Conservation (phyloP, 2,113 vertebrate genomes). For the Terrapene triunguis region DNA sequence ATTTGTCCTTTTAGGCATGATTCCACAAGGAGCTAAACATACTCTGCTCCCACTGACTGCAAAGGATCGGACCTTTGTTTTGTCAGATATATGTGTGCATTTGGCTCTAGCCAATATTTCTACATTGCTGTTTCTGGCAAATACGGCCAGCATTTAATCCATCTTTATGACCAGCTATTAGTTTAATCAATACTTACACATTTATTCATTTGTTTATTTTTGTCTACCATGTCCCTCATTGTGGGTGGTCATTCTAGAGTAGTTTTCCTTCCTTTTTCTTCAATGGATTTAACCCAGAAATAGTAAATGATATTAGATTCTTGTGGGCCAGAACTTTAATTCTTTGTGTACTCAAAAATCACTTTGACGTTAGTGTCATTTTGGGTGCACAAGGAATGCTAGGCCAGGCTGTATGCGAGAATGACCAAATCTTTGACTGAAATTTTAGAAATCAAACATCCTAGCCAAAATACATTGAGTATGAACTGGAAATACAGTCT, state of each 20-base stretch:
- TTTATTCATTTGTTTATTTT: neutral
- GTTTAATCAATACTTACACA: too few species aligned
- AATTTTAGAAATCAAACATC: neutral
- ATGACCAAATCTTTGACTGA: neutral
- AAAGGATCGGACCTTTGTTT: neutral
- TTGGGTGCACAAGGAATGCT: neutral
- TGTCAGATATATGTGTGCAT: neutral
- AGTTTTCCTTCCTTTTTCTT: neutral
- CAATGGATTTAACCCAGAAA: neutral
- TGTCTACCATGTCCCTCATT: neutral
- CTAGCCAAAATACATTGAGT: neutral
- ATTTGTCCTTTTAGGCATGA: neutral
- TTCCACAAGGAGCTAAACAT: neutral
- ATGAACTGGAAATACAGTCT: neutral
- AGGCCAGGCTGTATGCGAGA: neutral
- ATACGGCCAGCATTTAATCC: accelerated
- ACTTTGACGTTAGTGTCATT: neutral
- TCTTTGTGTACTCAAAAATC: neutral
- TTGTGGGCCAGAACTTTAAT: neutral
- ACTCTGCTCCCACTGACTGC: neutral
- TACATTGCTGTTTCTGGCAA: neutral
- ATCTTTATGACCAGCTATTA: neutral
- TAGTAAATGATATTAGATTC: neutral
- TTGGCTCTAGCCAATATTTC: neutral
- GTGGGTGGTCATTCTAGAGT: accelerated